A percentile compares a stretch with the other conserved stretches of the same genome.
Evolutionary conservation across 2,797 vertebrate species (phyloP).

Genomic region (Nasua narica): DNA sequence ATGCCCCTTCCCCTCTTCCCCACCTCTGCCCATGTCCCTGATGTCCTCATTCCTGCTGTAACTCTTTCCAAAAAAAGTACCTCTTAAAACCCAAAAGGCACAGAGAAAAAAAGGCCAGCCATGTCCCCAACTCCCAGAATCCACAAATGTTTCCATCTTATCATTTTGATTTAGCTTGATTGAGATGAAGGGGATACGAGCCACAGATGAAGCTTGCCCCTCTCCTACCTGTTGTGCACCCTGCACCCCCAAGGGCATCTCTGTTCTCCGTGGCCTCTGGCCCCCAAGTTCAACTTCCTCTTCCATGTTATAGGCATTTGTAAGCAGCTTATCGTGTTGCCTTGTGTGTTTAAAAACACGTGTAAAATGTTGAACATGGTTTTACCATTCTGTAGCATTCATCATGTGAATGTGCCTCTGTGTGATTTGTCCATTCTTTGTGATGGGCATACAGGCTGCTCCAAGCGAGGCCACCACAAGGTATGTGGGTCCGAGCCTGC

Average conservation of each 20-base stretch:
- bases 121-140: not conserved
- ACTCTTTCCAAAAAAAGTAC: not conserved
- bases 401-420: accelerated
- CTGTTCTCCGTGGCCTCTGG: accelerated
- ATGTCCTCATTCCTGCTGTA: accelerated
- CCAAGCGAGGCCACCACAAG: accelerated
- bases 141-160: accelerated
- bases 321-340: accelerated
- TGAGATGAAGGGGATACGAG: not conserved
- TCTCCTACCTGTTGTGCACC: not conserved
- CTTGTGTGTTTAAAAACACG: accelerated
- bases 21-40: accelerated
- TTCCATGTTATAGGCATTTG: accelerated
- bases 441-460: accelerated
- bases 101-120: not conserved
- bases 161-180: not conserved
- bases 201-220: accelerated
- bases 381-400: accelerated
- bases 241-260: accelerated
- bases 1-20: accelerated
- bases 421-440: accelerated
- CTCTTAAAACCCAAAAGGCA: not conserved
- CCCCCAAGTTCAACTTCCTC: accelerated
- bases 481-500: not conserved
- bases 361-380: accelerated